Evolutionary conservation across 2,888 invertebrate species (phyloP).

Genomic region (Drosophila paramelanica): DNA sequence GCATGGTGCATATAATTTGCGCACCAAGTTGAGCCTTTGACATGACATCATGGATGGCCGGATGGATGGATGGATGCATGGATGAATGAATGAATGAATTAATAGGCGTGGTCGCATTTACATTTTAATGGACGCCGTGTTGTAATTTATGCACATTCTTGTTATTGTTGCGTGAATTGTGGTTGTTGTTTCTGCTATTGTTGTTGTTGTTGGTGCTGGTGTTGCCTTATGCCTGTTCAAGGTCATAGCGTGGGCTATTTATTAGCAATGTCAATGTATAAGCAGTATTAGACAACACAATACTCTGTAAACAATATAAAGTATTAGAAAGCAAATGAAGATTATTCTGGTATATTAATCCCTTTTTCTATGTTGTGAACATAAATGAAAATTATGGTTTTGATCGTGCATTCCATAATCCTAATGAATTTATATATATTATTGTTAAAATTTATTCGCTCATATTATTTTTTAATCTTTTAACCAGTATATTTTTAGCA

Average conservation of each 20-base stretch:
- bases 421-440: too few relatives aligned
- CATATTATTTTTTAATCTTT: background rate
- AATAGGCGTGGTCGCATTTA: conserved; percentile 62
- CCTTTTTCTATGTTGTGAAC: too few relatives aligned
- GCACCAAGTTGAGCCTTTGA: conserved; percentile 40
- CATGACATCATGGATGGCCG: conserved; percentile 55
- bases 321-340: background rate
- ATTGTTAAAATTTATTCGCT: too few relatives aligned
- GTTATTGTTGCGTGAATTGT: conserved; percentile 33
- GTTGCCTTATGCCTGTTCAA: conserved; percentile 39
- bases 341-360: too few relatives aligned
- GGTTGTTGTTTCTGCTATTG: conserved; percentile 1
- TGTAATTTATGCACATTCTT: conserved; percentile 68
- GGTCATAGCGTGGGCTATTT: conserved; percentile 52
- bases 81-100: conserved; percentile 13
- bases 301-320: background rate
- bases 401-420: too few relatives aligned
- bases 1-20: conserved; percentile 43
- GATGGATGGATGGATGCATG: conserved; percentile 21
- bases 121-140: conserved; percentile 60
- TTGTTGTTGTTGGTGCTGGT: conserved; percentile 16
- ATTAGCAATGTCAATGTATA: conserved; percentile 3
- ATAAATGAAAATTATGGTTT: too few relatives aligned
- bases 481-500: background rate
- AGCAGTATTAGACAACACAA: background rate